Base-by-base conservation (phyloP, 2,113 vertebrate species). In the Xiphophorus maculatus region DNA sequence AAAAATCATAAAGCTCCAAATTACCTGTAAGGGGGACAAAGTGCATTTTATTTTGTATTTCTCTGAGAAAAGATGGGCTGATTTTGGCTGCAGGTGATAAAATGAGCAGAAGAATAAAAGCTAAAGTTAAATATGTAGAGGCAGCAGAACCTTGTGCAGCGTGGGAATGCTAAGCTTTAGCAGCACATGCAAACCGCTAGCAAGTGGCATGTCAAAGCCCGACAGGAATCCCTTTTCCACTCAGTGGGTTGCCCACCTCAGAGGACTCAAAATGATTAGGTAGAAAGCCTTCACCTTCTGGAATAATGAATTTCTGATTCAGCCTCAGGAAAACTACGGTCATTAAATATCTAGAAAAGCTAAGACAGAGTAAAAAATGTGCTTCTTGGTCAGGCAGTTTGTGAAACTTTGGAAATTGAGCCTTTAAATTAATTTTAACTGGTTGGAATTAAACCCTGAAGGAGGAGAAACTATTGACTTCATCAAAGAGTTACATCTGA, bases 161-260 rank as follows among this genome's bases (percentile, higher is more conserved):
- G 33, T 48, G 78, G 68, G 73, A 70, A 33, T 44, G 68, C 42
- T 48, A 6, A 15, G 44, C 42, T 44, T 44, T 17, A 44, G 15
- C 42, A 71, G 74, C 28, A 61, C 25, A 1, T 13, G 30, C 29
- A 74, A 79, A 79, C 63, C 33, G 72, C 42, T 64, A 48, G 35
- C 77, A 80, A 69, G 15, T 70, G 75, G 67, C 80, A 82, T 66
- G 33, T 44, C 54, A 48, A 37, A 32, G 30, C 35, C 48, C 77
- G 87, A 86, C 74, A 79, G 76, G 79, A 66, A 80, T 80, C 66
- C 29, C 62, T 28, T 76, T 74, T 68, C n/a, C 76, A 72, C 83
- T 67, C 72, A 51, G 80, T 67, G 80, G 76, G 81, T 67, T 63
- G 33, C 37, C n/a, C 66, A 33, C 64, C 63, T 44, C 32, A 5